Conservation (phyloP, 2,113 vertebrate genomes). For the Platysteira castanea region DNA sequence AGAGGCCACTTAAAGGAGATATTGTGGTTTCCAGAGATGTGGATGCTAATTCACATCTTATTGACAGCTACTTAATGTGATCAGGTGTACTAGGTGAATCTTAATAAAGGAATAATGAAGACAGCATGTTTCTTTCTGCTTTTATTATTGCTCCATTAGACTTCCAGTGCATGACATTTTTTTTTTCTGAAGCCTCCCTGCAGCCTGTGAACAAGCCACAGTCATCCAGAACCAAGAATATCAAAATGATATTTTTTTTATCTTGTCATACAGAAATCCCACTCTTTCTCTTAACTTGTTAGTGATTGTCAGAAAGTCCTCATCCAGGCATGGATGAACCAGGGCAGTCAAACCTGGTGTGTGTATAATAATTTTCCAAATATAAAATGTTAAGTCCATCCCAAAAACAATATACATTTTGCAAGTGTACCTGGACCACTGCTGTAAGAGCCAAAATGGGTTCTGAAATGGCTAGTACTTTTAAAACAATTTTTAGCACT, state of each 20-base stretch:
- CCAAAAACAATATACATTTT: background rate
- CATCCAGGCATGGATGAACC: background rate
- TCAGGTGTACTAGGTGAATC: background rate
- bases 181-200: background rate
- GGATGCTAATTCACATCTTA: background rate
- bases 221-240: background rate
- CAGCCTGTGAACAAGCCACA: background rate
- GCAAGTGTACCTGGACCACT: background rate
- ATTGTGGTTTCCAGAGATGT: background rate
- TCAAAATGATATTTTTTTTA: background rate
- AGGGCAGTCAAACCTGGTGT: background rate
- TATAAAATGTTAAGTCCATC: background rate
- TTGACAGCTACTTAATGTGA: slow-evolving; percentile 6
- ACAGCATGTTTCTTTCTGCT: background rate
- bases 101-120: slow-evolving; percentile 39
- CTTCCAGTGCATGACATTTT: background rate
- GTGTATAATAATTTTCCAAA: background rate
- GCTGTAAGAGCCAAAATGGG: background rate
- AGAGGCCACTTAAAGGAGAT: background rate
- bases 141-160: background rate
- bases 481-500: background rate
- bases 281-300: background rate
- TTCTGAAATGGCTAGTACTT: background rate
- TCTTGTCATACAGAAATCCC: background rate
- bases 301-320: background rate